phyloP scores from a whole-genome alignment of 2,888 invertebrate genomes.

The Nomada ruficornis region DNA sequence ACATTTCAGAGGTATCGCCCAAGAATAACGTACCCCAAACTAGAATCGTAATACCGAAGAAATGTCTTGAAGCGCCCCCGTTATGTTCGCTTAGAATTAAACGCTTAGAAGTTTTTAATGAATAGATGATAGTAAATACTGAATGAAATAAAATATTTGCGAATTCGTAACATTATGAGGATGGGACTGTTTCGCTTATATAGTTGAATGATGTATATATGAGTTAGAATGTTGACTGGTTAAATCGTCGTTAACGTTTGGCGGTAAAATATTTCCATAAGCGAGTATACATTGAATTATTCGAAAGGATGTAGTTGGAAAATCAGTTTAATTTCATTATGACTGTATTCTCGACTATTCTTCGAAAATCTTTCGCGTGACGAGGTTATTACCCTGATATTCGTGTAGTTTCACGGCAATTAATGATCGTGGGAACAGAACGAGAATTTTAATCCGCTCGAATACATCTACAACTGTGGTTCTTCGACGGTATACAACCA shows the following conservation, averaged over 20 bases:
- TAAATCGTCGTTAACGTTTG: conserved; percentile 29
- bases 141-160: conserved; percentile 29
- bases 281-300: conserved; percentile 37
- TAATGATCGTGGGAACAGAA: conserved; percentile 13
- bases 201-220: conserved; percentile 18
- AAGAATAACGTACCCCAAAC: conserved; percentile 51
- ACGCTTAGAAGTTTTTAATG: conserved; percentile 39
- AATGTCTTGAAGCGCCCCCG: conserved; percentile 36
- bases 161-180: conserved; percentile 26
- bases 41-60: conserved; percentile 54
- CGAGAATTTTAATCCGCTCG: conserved; percentile 11
- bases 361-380: conserved; percentile 23
- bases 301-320: conserved; percentile 25
- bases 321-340: conserved; percentile 3
- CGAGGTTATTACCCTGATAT: conserved; percentile 49
- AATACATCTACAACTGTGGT: conserved; percentile 26
- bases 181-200: conserved; percentile 26
- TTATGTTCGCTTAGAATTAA: conserved; percentile 50
- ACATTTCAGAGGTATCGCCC: conserved; percentile 55
- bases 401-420: conserved; percentile 37
- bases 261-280: conserved; percentile 21
- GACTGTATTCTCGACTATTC: conserved; percentile 1
- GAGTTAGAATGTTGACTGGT: conserved; percentile 16
- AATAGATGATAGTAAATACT: conserved; percentile 22
- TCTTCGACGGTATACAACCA: conserved; percentile 20